Conservation (phyloP, 30 jellyfish, hydroid and myxozoan genomes). For the Aurelia aurita complex sp. Pacific region DNA sequence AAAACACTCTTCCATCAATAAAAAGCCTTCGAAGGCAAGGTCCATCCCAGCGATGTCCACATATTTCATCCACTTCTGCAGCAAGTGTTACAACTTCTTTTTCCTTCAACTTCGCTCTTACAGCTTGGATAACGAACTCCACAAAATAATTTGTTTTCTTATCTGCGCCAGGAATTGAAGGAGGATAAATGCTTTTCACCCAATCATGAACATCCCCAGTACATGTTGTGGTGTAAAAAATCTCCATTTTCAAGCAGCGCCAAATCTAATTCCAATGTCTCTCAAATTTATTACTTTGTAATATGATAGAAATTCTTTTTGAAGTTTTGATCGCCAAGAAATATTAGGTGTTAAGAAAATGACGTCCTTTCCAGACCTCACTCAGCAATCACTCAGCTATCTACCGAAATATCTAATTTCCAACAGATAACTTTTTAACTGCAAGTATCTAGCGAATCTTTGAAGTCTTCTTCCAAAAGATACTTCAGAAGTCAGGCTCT, state of each 20-base stretch:
- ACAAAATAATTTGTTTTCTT: slow-evolving; percentile 13
- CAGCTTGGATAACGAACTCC: slow-evolving; percentile 28
- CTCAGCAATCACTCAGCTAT: too few species aligned
- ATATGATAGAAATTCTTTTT: too few species aligned
- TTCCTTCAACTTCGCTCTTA: slow-evolving; percentile 35
- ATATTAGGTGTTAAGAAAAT: too few species aligned
- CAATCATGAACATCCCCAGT: slow-evolving; percentile 37
- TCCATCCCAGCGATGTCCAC: slow-evolving; percentile 39
- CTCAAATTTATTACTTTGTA: too few species aligned
- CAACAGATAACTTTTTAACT: too few species aligned
- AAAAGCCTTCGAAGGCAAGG: slow-evolving; percentile 53
- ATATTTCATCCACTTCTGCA: slow-evolving; percentile 42
- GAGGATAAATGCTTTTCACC: slow-evolving; percentile 47
- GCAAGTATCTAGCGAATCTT: too few species aligned
- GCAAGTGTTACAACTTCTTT: slow-evolving; percentile 43
- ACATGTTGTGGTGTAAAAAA: slow-evolving; percentile 46
- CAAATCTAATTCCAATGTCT: too few species aligned
- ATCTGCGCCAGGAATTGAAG: slow-evolving; percentile 17
- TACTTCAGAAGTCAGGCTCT: too few species aligned
- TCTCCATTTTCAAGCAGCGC: slow-evolving; percentile 15
- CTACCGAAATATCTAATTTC: too few species aligned
- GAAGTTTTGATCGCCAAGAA: too few species aligned
- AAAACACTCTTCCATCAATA: slow-evolving; percentile 37
- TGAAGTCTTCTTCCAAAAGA: too few species aligned
- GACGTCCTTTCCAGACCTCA: too few species aligned